A percentile compares a stretch with the other conserved stretches of the same genome.
These are phyloP conservation scores for Hiodon tergisus DNA, from an alignment of 2,113 vertebrate species.

Conservation along the genomic window DNA sequence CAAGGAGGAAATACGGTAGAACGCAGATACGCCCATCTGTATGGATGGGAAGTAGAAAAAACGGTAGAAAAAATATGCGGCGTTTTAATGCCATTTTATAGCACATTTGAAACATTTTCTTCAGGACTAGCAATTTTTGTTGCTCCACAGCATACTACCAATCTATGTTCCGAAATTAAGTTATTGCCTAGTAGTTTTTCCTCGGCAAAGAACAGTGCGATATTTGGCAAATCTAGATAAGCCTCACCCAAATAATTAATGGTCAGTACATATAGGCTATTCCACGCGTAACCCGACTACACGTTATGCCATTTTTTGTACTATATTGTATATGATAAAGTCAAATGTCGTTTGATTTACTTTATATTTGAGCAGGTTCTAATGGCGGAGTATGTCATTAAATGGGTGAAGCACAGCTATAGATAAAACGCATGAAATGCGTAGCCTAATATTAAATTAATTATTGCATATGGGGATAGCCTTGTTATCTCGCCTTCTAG, in stretches of 20 bases:
- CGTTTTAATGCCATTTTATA: conserved; percentile 15
- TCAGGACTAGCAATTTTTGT: conserved; percentile 3
- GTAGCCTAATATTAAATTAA: no score
- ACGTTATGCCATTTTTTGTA: not conserved
- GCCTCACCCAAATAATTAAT: conserved; percentile 53
- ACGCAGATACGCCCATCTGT: conserved; percentile 39
- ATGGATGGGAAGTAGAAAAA: not conserved
- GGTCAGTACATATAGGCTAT: not conserved
- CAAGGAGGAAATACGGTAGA: conserved; percentile 7
- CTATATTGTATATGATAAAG: conserved; percentile 39
- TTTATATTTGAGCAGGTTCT: not conserved
- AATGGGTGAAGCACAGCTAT: no score
- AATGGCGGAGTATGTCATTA: not conserved
- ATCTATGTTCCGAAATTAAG: no score
- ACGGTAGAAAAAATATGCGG: conserved; percentile 26
- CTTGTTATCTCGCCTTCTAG: no score
- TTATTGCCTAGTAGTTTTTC: not conserved
- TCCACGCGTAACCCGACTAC: no score
- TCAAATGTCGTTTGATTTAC: not conserved
- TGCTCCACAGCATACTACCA: not conserved
- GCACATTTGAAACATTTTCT: not conserved
- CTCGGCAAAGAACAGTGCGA: not conserved
- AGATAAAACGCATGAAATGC: no score
- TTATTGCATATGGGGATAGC: no score
- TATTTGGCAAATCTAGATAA: conserved; percentile 25